Evolutionary conservation across 2,888 invertebrate species (phyloP), one percentile per base, ranked within the genome.

Genomic region (Corbicula japonica): DNA sequence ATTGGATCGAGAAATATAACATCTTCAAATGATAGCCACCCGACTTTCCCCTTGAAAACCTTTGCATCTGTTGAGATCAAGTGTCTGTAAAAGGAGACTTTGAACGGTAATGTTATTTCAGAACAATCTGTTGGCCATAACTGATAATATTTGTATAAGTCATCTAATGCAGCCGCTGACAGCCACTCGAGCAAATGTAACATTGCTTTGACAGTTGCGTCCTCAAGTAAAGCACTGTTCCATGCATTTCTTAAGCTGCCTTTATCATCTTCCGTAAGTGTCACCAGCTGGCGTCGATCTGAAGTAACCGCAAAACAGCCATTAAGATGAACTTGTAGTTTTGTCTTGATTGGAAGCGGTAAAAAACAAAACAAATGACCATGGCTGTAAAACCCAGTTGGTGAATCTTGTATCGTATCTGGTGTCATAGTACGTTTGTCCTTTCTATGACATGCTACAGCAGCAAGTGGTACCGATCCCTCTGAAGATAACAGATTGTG

Each of bases 271-370:
- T 83, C 84, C 18, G 87, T 87, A 30, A 65, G 60, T 34, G 79
- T 78, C 8, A 76, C 60, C 18, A 92, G 83, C 41, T 87, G 84
- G 3, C 88, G 72, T 26, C 92, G 75, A 44, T 90, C 88, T 12
- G 89, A 85, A 5, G 87, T 86, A 5, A 92, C 81, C 4, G 89
- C 30, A 38, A 72, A 72, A 54, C 61, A 72, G 10, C 71, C 71
- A 54, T 72, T 72, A 85, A 87, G 74, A 71, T 92, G 91, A 28
- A 92, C 84, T 10, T 91, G 90, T 12, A 93, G 82, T 8, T 83
- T 81, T 28, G 87, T 88, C 32, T 63, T 71, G 2, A 91, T 82
- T 35, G 92, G 91, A 12, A 92, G 80, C 1, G 93, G 93, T 5
- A 88, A 76, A 58, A 84, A 88, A 38, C 86, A 87, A 73, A 85